phyloP scores from a whole-genome alignment of 2,113 vertebrate genomes.

The Panthera uncia region DNA sequence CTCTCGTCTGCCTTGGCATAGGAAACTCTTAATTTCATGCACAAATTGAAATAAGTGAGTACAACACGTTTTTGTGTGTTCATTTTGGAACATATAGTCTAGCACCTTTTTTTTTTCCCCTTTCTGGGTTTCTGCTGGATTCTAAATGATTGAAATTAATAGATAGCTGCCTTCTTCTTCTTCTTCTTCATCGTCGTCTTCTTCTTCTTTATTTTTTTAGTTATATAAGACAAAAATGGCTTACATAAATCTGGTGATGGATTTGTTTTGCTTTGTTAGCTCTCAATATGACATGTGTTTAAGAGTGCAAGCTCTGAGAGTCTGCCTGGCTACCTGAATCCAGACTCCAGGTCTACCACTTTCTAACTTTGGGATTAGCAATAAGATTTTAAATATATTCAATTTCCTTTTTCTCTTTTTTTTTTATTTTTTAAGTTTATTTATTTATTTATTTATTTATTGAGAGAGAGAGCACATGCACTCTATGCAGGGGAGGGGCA shows the following conservation, averaged over 20 bases:
- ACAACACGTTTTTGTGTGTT: neutral
- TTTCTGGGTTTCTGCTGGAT: neutral
- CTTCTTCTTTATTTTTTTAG: neutral
- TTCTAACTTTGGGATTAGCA: neutral
- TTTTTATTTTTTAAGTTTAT: no score
- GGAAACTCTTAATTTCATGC: neutral
- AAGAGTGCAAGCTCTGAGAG: neutral
- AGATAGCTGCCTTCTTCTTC: neutral
- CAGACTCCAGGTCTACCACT: neutral
- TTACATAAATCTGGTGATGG: accelerated
- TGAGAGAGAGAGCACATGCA: no score
- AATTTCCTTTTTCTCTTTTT: neutral
- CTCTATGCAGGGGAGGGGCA: no score
- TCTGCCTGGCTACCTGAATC: neutral
- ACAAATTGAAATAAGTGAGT: neutral
- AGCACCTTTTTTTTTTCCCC: neutral
- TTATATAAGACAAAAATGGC: neutral
- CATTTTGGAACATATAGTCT: neutral
- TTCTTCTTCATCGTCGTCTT: neutral
- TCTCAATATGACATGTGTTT: neutral
- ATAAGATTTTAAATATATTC: neutral
- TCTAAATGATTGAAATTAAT: neutral
- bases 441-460: no score
- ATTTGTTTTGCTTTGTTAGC: neutral
- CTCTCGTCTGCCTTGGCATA: neutral